These are phyloP conservation scores for Drosophila falleni DNA, from an alignment of 2,888 invertebrate genomes.

Conservation along the genomic window DNA sequence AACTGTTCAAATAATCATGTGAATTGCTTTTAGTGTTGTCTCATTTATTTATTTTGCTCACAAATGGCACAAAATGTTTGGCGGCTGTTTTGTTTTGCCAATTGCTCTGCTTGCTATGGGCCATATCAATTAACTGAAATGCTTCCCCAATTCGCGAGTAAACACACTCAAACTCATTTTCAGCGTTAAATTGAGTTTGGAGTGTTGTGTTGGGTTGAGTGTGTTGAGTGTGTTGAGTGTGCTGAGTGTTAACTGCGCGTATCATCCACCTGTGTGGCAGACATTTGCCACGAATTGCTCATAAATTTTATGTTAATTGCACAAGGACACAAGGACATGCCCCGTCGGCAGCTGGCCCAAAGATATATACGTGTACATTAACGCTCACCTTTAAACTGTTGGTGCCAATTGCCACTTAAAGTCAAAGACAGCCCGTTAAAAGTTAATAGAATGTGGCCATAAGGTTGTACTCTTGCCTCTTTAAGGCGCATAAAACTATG, in stretches of 20 bases:
- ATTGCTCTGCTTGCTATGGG: constrained; percentile 32
- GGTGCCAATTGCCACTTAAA: constrained; percentile 40
- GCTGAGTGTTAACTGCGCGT: constrained; percentile 22
- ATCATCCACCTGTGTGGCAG: constrained; percentile 49
- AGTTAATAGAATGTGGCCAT: constrained; percentile 23
- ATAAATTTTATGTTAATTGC: constrained; percentile 75
- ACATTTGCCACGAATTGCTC: constrained; percentile 60
- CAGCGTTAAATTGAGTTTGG: constrained; percentile 46
- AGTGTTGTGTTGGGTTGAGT: not conserved
- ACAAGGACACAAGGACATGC: constrained; percentile 33
- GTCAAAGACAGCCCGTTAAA: constrained; percentile 30
- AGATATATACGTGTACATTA: constrained; percentile 19
- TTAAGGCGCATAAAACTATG: constrained; percentile 33
- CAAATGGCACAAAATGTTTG: constrained; percentile 29
- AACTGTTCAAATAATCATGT: constrained; percentile 21
- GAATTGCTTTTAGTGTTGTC: constrained; percentile 25
- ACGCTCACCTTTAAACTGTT: constrained; percentile 27
- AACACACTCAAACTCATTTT: constrained; percentile 7
- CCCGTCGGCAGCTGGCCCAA: constrained; percentile 39
- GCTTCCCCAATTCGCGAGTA: constrained; percentile 19
- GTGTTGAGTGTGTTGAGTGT: constrained; percentile 9
- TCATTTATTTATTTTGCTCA: constrained; percentile 17
- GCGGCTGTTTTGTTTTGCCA: constrained; percentile 31
- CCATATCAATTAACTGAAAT: constrained; percentile 74
- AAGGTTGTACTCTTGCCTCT: not conserved